Evolutionary conservation across 2,888 invertebrate genomes (phyloP), one percentile per base, ranked within the genome.

Genomic region (Tupiocoris notatus): DNA sequence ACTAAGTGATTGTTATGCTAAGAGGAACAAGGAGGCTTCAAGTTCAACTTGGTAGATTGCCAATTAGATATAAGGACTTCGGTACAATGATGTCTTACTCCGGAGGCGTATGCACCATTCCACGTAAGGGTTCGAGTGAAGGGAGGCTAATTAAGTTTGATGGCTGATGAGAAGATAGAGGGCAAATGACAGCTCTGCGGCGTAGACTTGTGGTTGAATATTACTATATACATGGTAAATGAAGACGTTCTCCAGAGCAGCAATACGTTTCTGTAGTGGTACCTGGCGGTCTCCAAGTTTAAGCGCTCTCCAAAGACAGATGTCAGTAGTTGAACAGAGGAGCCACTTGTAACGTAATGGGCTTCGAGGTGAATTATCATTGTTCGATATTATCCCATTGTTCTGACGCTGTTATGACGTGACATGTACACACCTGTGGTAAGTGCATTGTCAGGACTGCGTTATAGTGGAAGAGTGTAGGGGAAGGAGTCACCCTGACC

Each of bases 1-100:
- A 73, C 73, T 73, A 73, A 73, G 73, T 73, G 73, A 73, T 73
- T 73, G 73, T 73, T 73, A 73, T 73, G 73, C 73, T 73, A 73
- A 73, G 73, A 73, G 73, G 63, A 25, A 39, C 59, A 39, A 39
- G 39, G 39, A 39, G 39, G 12, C 39, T 39, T 39, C 39, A 39
- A 39, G 39, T 39, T 39, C 6, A 73, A 73, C 25, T 73, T 62
- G 73, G 73, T 73, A 63, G 73, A 73, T 73, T 73, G 73, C 73
- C 73, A 73, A 73, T 73, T 73, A 73, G 62, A 73, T 73, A 63
- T 73, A 58, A 73, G 62, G 20, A 59, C 61, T 2, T 16, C n/a
- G 21, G 54, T 23, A 70, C 58, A 70, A 70, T 63, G 62, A 73
- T 22, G 73, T 62, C 73, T 73, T 39, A n/a, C 16, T 20, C 22